phyloP scores from a whole-genome alignment of 2,797 vertebrate genomes.

The Acrossocheilus fasciatus region DNA sequence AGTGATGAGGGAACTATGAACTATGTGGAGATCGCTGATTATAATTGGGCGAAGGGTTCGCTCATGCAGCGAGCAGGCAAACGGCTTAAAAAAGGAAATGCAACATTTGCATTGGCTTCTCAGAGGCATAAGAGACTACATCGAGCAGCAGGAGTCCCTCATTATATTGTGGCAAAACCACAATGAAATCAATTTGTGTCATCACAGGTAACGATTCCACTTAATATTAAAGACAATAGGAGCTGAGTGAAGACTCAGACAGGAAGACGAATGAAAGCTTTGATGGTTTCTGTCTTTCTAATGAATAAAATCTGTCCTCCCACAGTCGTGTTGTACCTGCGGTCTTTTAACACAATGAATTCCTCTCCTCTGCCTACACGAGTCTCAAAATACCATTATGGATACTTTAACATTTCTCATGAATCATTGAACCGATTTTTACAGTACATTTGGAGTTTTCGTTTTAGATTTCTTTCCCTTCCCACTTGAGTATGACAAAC shows the following conservation, averaged over 20 bases:
- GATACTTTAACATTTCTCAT: slow-evolving; percentile 26
- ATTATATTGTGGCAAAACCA: slow-evolving; percentile 37
- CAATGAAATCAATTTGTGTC: slow-evolving; percentile 42
- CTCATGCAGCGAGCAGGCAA: slow-evolving; percentile 50
- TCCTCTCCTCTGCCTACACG: slow-evolving; percentile 18
- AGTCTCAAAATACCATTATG: slow-evolving; percentile 43
- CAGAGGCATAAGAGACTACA: slow-evolving; percentile 10
- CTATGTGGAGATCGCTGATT: slow-evolving; percentile 56
- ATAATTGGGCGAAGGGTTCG: slow-evolving; percentile 56
- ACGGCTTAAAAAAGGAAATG: slow-evolving; percentile 42
- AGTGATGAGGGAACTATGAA: slow-evolving; percentile 51
- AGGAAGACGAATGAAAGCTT: slow-evolving; percentile 35
- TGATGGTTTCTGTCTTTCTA: slow-evolving; percentile 46
- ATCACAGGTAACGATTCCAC: slow-evolving; percentile 36
- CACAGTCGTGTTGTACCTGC: slow-evolving; percentile 22
- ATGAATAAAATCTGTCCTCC: slow-evolving; percentile 39
- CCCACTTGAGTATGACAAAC: background rate
- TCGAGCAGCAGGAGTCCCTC: slow-evolving; percentile 30
- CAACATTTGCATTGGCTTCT: slow-evolving; percentile 37
- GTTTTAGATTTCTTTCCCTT: background rate
- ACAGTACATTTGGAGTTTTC: background rate
- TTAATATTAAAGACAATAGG: slow-evolving; percentile 40
- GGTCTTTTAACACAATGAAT: slow-evolving; percentile 15
- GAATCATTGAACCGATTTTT: slow-evolving; percentile 26
- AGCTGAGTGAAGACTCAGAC: slow-evolving; percentile 7